These are phyloP conservation scores for Micromussa lordhowensis DNA, from an alignment of 92 coral and sea anemone genomes.

Conservation along the genomic window DNA sequence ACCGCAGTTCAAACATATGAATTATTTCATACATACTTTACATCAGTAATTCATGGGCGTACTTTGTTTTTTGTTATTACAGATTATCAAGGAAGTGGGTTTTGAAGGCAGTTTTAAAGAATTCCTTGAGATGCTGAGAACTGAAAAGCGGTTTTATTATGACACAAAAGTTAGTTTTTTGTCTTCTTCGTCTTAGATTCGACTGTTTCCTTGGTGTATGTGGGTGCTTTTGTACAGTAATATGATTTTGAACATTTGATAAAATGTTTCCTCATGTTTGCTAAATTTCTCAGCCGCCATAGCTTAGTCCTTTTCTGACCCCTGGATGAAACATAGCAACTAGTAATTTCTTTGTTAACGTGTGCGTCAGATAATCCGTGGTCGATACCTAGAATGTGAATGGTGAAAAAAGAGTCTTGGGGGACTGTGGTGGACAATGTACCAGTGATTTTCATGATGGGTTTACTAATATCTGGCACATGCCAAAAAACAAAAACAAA, in stretches of 20 bases:
- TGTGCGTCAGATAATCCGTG: background rate
- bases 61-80: background rate
- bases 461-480: no score
- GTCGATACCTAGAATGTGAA: background rate
- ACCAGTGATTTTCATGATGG: background rate
- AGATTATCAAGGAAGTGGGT: slow-evolving; percentile 85
- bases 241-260: no score
- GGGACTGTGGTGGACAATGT: no score
- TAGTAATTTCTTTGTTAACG: background rate
- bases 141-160: slow-evolving; percentile 82
- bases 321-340: background rate
- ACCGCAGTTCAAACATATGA: no score
- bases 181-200: background rate
- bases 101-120: slow-evolving; percentile 83
- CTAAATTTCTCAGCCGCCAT: no score
- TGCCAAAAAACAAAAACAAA: background rate
- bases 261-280: no score
- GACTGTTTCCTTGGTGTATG: no score
- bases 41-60: background rate
- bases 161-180: slow-evolving; percentile 74
- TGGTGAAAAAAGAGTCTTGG: no score
- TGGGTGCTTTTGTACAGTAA: no score
- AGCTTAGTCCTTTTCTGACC: no score
- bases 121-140: slow-evolving; percentile 74
- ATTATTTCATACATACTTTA: no score